phyloP scores from a whole-genome alignment of 1,140 invertebrate genomes.

The Polyergus mexicanus region DNA sequence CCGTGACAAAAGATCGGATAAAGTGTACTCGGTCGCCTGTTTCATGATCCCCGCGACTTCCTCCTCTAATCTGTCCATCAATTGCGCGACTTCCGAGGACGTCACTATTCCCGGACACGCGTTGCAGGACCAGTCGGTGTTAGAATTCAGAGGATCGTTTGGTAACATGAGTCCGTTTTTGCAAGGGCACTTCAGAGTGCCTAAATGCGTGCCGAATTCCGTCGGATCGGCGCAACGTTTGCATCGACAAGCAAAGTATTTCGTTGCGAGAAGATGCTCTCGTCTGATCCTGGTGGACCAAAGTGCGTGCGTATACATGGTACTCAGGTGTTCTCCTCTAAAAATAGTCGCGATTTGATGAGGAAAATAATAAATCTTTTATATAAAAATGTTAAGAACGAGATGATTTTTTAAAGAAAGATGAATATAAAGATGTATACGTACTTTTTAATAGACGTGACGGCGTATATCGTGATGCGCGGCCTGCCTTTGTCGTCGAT shows the following conservation, averaged over 20 bases:
- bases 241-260: constrained; percentile 93
- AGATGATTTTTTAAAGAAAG: background rate
- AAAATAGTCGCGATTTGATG: constrained; percentile 61
- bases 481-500: constrained; percentile 84
- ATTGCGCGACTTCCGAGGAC: constrained; percentile 87
- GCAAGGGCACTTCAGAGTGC: constrained; percentile 91
- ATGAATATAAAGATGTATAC: constrained; percentile 31
- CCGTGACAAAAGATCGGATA: constrained; percentile 81
- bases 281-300: constrained; percentile 93
- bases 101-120: constrained; percentile 89
- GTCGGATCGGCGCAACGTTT: constrained; percentile 92
- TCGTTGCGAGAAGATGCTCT: constrained; percentile 92
- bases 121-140: constrained; percentile 92
- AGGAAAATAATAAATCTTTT: background rate
- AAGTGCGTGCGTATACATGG: constrained; percentile 94
- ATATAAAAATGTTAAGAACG: background rate
- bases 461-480: constrained; percentile 89
- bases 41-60: constrained; percentile 90
- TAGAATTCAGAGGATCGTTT: constrained; percentile 89
- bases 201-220: constrained; percentile 92
- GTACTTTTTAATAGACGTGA: constrained; percentile 89
- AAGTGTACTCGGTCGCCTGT: constrained; percentile 72
- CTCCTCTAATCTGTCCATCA: constrained; percentile 90
- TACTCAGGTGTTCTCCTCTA: constrained; percentile 90
- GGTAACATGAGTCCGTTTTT: constrained; percentile 89